These are phyloP conservation scores for Protonemura montana DNA, from an alignment of 2,888 invertebrate species.

Conservation along the genomic window DNA sequence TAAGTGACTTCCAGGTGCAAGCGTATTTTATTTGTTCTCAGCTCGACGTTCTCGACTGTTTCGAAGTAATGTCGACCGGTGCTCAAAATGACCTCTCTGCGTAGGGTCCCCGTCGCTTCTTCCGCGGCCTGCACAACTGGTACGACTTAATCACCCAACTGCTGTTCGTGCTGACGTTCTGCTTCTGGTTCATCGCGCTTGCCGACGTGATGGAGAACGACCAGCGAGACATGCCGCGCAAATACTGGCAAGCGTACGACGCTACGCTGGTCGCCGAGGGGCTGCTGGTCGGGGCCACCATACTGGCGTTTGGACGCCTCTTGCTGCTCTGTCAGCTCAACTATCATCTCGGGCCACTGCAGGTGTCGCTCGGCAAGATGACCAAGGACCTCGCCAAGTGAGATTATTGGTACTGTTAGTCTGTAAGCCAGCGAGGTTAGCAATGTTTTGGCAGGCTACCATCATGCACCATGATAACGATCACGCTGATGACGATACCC, in stretches of 20 bases:
- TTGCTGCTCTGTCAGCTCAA: constrained; percentile 70
- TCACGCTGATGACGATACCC: too few relatives aligned
- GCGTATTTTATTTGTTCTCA: too few relatives aligned
- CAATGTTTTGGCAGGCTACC: too few relatives aligned
- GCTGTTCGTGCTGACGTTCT: constrained; percentile 68
- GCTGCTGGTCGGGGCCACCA: constrained; percentile 70
- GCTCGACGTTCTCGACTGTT: too few relatives aligned
- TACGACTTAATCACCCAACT: constrained; percentile 68
- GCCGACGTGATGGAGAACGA: constrained; percentile 61
- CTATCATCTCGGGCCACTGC: constrained; percentile 70
- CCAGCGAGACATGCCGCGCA: constrained; percentile 64
- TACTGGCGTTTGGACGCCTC: constrained; percentile 71
- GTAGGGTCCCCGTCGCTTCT: constrained; percentile 66
- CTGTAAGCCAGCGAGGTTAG: too few relatives aligned
- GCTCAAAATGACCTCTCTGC: too few relatives aligned
- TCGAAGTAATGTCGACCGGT: too few relatives aligned
- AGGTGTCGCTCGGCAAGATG: constrained; percentile 72
- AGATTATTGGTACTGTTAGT: background rate
- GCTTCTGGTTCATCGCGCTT: constrained; percentile 69
- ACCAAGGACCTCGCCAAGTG: constrained; percentile 67
- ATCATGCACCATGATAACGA: too few relatives aligned
- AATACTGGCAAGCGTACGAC: constrained; percentile 72
- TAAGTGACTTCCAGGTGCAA: too few relatives aligned
- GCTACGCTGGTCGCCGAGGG: constrained; percentile 72
- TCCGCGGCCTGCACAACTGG: constrained; percentile 69